A percentile compares a stretch with the other conserved stretches of the same genome.
These are phyloP conservation scores for Leucophenga maculata DNA, from an alignment of 2,888 invertebrate genomes.

Conservation along the genomic window DNA sequence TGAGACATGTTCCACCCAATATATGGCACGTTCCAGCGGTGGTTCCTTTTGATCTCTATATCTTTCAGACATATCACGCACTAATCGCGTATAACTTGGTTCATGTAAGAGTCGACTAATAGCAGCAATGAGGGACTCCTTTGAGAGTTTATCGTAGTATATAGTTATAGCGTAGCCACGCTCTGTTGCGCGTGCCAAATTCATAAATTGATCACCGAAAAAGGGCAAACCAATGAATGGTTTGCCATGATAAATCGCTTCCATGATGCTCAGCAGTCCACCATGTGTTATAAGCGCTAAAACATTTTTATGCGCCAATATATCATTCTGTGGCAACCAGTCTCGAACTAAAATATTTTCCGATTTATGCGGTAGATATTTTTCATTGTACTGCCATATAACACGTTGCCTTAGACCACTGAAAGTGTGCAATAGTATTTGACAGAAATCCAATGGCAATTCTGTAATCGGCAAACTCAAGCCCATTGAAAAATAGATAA, in stretches of 20 bases:
- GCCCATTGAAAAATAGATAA: conserved; percentile 73
- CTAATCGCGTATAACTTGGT: conserved; percentile 39
- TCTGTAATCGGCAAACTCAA: conserved; percentile 55
- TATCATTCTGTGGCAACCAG: conserved; percentile 72
- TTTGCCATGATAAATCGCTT: conserved; percentile 71
- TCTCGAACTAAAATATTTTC: conserved; percentile 62
- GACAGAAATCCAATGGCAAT: conserved; percentile 47
- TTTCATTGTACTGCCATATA: conserved; percentile 70
- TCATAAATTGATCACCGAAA: conserved; percentile 73
- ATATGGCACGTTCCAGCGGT: conserved; percentile 49
- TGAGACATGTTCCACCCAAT: conserved; percentile 55
- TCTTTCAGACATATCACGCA: not conserved
- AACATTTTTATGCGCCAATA: conserved; percentile 71
- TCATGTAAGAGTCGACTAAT: conserved; percentile 45
- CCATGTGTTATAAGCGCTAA: conserved; percentile 72
- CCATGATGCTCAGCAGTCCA: conserved; percentile 71
- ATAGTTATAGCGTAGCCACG: conserved; percentile 69
- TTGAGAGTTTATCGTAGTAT: conserved; percentile 59
- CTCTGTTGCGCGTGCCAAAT: conserved; percentile 69
- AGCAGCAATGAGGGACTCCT: conserved; percentile 51
- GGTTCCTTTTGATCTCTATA: conserved; percentile 11
- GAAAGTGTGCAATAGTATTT: conserved; percentile 49
- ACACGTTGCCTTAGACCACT: conserved; percentile 62
- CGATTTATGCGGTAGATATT: conserved; percentile 53
- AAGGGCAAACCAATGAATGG: conserved; percentile 73